Conservation (phyloP, 2,113 vertebrate genomes). For the Chunga burmeisteri region DNA sequence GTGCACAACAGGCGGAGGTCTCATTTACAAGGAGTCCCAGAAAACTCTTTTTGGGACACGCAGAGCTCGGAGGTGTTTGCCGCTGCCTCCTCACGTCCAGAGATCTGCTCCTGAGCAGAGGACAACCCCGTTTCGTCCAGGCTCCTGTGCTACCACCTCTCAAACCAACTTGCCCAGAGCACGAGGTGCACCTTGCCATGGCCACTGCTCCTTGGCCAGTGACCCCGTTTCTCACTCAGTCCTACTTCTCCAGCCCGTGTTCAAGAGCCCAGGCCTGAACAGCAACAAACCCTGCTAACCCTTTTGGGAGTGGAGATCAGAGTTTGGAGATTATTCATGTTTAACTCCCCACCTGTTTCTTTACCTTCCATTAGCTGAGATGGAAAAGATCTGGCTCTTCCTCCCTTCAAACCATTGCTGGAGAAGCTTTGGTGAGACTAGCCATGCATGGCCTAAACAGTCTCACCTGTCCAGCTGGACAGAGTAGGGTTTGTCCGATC, state of each 20-base stretch:
- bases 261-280: not conserved
- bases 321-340: not conserved
- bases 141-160: not conserved
- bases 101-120: not conserved
- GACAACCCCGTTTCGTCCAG: not conserved
- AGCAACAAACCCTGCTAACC: not conserved
- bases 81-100: fast-evolving
- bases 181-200: not conserved
- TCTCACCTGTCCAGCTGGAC: not conserved
- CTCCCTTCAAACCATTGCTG: not conserved
- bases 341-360: not conserved
- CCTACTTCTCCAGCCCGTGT: not conserved
- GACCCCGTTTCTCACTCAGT: not conserved
- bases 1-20: not conserved
- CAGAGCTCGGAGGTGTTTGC: not conserved
- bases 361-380: not conserved
- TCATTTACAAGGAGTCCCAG: not conserved
- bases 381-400: not conserved
- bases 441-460: not conserved
- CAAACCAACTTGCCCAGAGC: not conserved
- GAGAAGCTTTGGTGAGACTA: not conserved
- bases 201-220: not conserved
- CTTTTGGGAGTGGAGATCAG: not conserved
- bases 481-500: not conserved
- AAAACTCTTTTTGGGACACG: not conserved